A percentile compares a stretch with the other conserved stretches of the same genome.
These are phyloP conservation scores for Coregonus ussuriensis DNA, from an alignment of 2,797 vertebrate genomes.

Conservation along the genomic window DNA sequence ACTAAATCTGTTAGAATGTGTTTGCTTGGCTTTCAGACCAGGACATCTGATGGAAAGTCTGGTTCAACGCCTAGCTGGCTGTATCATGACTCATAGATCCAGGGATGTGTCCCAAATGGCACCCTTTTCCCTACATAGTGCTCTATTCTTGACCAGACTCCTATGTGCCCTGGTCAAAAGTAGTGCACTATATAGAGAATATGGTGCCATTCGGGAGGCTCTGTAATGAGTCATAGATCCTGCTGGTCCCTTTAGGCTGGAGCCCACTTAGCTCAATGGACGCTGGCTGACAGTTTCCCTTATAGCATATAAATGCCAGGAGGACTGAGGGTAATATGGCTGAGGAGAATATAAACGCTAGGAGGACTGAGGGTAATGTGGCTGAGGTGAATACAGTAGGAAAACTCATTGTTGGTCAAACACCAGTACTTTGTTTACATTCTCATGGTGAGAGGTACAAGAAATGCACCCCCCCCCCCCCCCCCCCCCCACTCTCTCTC, in stretches of 20 bases:
- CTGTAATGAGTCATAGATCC: neutral
- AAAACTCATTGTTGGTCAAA: neutral
- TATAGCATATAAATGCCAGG: neutral
- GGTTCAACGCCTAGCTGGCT: slow-evolving; percentile 34
- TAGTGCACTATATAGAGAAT: too few relatives aligned
- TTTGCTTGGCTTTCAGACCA: slow-evolving; percentile 42
- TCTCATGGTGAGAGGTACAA: neutral
- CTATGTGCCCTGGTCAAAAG: too few relatives aligned
- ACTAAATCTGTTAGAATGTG: slow-evolving; percentile 54
- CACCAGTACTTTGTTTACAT: neutral
- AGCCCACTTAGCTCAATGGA: neutral
- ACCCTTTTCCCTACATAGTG: neutral
- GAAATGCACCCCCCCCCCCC: neutral
- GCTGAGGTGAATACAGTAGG: neutral
- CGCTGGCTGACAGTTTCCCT: neutral
- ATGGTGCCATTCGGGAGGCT: too few relatives aligned
- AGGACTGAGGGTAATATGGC: neutral
- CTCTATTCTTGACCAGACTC: too few relatives aligned
- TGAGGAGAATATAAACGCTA: neutral
- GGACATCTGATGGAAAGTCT: slow-evolving; percentile 65
- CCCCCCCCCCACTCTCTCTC: neutral
- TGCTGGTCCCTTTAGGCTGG: neutral
- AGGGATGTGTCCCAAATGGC: slow-evolving; percentile 27
- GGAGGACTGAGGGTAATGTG: neutral
- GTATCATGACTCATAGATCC: slow-evolving; percentile 53